phyloP scores from a whole-genome alignment of 2,888 invertebrate species.

The Ernsta delagoae region DNA sequence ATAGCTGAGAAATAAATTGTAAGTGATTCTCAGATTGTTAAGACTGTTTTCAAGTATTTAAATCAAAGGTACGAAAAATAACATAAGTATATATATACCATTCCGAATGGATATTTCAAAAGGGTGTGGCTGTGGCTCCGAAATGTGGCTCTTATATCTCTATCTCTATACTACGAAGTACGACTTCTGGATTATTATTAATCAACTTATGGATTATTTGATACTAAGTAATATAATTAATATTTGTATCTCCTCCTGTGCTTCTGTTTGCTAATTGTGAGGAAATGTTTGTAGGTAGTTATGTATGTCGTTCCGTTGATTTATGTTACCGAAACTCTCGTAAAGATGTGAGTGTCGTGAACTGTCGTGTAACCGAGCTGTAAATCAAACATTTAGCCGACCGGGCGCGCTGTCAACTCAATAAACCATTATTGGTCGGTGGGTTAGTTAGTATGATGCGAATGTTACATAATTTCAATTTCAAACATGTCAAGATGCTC shows the following conservation, averaged over 20 bases:
- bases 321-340: constrained; percentile 50
- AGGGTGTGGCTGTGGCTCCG: no score
- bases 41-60: no score
- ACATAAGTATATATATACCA: no score
- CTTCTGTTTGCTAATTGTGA: no score
- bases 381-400: constrained; percentile 74
- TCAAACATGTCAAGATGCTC: no score
- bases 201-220: not conserved
- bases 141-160: not conserved
- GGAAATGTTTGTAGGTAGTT: no score
- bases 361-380: constrained; percentile 54
- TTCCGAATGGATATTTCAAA: no score
- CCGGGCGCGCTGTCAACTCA: constrained; percentile 61
- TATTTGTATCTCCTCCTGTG: no score
- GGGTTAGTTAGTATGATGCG: constrained; percentile 46
- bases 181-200: no score
- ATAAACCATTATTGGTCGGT: constrained; percentile 63
- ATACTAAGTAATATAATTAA: no score
- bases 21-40: not conserved
- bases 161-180: no score
- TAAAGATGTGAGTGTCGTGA: constrained; percentile 52
- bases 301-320: not conserved
- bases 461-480: constrained; percentile 38
- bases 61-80: no score
- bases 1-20: constrained; percentile 17